phyloP scores from a whole-genome alignment of 1,140 invertebrate genomes.

The Branchinecta lynchi region DNA sequence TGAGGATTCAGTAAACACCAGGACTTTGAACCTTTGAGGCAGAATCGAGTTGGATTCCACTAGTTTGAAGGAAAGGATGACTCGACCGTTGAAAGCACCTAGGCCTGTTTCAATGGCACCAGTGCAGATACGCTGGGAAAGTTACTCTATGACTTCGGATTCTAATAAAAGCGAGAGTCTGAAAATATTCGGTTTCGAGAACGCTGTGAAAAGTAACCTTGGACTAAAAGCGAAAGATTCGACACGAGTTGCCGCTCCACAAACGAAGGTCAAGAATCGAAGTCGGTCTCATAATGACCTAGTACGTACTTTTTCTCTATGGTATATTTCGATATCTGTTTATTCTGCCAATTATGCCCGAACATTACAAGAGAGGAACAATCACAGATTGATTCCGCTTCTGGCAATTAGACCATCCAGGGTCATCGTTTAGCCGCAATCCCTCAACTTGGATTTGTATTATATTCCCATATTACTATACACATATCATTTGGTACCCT shows the following conservation, averaged over 20 bases:
- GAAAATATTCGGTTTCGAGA: neutral
- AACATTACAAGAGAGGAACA: no score
- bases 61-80: neutral
- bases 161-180: neutral
- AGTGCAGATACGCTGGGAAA: neutral
- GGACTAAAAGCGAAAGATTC: constrained; percentile 1
- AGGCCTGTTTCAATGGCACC: neutral
- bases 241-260: neutral
- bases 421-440: no score
- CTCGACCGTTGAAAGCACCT: neutral
- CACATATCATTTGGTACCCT: no score
- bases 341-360: no score
- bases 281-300: neutral
- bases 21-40: no score
- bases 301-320: neutral
- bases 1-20: no score
- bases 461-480: no score
- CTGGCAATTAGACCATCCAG: no score
- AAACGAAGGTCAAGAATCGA: neutral
- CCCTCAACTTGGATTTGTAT: no score
- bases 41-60: no score
- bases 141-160: neutral
- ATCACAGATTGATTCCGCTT: no score
- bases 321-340: no score
- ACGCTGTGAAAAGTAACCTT: neutral